Base-by-base conservation (phyloP, 2,113 vertebrate species). In the Platycercus adscitus region DNA sequence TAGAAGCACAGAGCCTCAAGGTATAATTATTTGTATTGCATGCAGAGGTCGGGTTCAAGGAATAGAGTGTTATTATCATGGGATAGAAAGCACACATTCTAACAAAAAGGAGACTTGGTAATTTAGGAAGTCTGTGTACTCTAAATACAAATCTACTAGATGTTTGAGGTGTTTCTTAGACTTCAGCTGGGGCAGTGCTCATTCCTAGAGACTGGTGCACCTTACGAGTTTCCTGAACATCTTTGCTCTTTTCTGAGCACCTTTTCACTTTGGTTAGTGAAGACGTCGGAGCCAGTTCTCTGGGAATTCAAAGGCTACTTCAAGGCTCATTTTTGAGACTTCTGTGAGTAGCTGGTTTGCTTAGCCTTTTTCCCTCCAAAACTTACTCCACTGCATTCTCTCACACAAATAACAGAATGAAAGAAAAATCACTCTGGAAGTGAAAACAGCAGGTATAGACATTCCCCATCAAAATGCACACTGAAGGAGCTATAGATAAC, bases 11-110 rank as follows among this genome's bases (percentile, higher is more conserved):
- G 49, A 75, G 18, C 28, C 37, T 94, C 52, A 49, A 76, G 35
- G 33, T 69, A 50, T 86, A 91, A 87, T 90, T 96, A 80, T 97
- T 95, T 97, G 16, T 65, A 58, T 58, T 93, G 35, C 73, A 95
- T 96, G 47, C 61, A 43, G 25, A 86, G 50, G 18, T 41, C 60
- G 89, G 20, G 47, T 76, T 66, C 50, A 9, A 15, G 26, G 9
- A 82, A 44, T 4, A 73, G 14, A 28, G 43, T 52, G 12, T 81
- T 86, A 39, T 58, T 91, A 39, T 53, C 37, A 55, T 31, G 44
- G 58, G 21, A 83, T 37, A 17, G 69, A 92, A 94, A 83, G 16
- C 23, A 86, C 8, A 56, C 8, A 26, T 78, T 70, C 95, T 89
- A 91, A 89, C 64, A 85, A 69, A 88, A 89, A 97, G 86, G 39